phyloP scores from a whole-genome alignment of 1,140 invertebrate species.

The Arion vulgaris region DNA sequence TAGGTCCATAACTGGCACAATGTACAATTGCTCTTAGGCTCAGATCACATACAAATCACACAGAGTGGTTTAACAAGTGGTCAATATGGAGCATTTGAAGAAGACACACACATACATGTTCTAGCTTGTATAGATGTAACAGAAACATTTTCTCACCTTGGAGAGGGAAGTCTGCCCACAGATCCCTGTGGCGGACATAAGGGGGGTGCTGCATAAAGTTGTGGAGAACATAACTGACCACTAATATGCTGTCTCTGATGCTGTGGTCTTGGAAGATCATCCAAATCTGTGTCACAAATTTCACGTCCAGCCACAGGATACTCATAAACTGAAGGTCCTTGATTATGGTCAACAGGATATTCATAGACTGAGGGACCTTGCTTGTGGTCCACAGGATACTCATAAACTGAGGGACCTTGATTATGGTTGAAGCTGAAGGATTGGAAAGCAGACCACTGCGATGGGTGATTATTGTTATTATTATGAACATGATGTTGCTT shows the following conservation, averaged over 20 bases:
- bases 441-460: slow-evolving; percentile 11
- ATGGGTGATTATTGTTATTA: neutral
- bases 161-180: neutral
- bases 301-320: neutral
- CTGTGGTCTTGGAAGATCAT: slow-evolving; percentile 15
- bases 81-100: no score
- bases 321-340: neutral
- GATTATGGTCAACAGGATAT: no score
- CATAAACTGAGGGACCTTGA: neutral
- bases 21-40: no score
- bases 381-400: neutral
- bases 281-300: slow-evolving; percentile 31
- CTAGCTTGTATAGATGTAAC: no score
- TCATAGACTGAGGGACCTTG: no score
- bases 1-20: no score
- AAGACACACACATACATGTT: no score
- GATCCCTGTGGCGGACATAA: slow-evolving; percentile 14
- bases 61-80: no score
- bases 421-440: neutral
- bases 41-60: no score
- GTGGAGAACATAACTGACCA: slow-evolving; percentile 18
- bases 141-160: slow-evolving; percentile 31
- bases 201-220: neutral
- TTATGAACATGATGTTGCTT: neutral
- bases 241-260: slow-evolving; percentile 4